Base-by-base conservation (phyloP, 2,888 invertebrate genomes). In the Epinotia brunnichana region DNA sequence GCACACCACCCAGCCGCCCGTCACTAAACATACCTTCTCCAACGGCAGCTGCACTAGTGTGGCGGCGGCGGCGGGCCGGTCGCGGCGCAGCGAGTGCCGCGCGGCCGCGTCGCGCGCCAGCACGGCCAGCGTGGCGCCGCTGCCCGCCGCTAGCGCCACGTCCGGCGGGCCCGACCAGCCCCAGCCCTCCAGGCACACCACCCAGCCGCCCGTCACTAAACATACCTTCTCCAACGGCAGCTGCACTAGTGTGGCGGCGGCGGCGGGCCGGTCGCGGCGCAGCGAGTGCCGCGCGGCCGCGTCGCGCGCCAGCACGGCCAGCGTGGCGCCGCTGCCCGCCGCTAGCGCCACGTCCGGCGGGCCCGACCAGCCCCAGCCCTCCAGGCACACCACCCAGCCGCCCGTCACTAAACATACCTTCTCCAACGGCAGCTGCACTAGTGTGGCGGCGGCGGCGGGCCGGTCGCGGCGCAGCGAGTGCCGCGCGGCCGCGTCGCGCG, bases 321-420 rank as follows among this genome's bases (percentile, higher is more conserved):
- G 81, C 41, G 90, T 78, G 29, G 85, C 87, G 29, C 86, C 87
- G 64, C 78, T 74, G 62, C 86, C 88, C 2, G 85, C 77, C 19
- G 75, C 61, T 68, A 89, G 70, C 0, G 78, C 3, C 56, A 90
- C 85, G 13, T 81, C 85, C n/a, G 79, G 70, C 0, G 90, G 87
- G 0, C 83, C 82, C 0, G 87, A 83, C 92, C 92, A 93, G 0
- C 90, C 91, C 15, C 85, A 83, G 9, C 92, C 92, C 0, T 89
- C 90, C 3, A 92, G 76, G 76, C 92, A 93, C 3, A 91, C 80
- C 2, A 81, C 90, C 90, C 90, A 91, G 1, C 90, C 82, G n/a
- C 90, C 90, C 0, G 85, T 83, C 21, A 87, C 92, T 92, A 3
- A 13, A 24, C 0, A 15, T 10, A 44, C 15, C 11, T 13, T 11